Conservation (phyloP, 2,888 invertebrate genomes). For the Tinea semifulvella region DNA sequence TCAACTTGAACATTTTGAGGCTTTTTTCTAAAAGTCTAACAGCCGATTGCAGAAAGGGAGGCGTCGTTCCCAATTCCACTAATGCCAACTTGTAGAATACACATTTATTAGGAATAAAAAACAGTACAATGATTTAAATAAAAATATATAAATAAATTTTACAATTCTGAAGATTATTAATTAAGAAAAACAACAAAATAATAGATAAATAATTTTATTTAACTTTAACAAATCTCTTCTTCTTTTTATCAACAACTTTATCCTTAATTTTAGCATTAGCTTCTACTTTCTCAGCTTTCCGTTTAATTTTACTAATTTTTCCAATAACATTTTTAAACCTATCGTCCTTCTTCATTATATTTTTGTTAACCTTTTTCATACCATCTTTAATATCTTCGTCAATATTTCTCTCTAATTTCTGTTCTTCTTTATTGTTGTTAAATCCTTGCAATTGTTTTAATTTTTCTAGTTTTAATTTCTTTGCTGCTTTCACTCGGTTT, state of each 20-base stretch:
- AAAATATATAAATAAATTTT: no score
- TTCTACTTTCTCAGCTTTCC: slow-evolving; percentile 43
- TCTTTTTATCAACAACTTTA: slow-evolving; percentile 27
- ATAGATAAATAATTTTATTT: no score
- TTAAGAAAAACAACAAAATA: no score
- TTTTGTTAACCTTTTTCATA: slow-evolving; percentile 49
- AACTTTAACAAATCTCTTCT: slow-evolving; percentile 23
- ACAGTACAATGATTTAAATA: no score
- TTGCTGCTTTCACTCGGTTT: slow-evolving; percentile 49
- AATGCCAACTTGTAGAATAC: no score
- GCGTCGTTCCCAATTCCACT: no score
- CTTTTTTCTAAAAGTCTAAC: no score
- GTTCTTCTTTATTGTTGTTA: slow-evolving; percentile 31
- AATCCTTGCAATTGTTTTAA: slow-evolving; percentile 40
- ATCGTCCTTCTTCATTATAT: slow-evolving; percentile 55
- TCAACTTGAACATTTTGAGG: no score
- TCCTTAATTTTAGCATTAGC: slow-evolving; percentile 14
- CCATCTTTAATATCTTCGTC: slow-evolving; percentile 42
- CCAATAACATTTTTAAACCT: slow-evolving; percentile 57
- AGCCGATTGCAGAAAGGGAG: no score
- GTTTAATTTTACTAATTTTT: slow-evolving; percentile 50
- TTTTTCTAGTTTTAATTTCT: slow-evolving; percentile 49
- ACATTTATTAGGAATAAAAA: no score
- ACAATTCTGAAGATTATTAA: no score
- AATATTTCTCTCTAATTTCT: slow-evolving; percentile 26